Evolutionary conservation across 2,888 invertebrate genomes (phyloP), one percentile per base, ranked within the genome.

Genomic region (Napeogenes inachia): DNA sequence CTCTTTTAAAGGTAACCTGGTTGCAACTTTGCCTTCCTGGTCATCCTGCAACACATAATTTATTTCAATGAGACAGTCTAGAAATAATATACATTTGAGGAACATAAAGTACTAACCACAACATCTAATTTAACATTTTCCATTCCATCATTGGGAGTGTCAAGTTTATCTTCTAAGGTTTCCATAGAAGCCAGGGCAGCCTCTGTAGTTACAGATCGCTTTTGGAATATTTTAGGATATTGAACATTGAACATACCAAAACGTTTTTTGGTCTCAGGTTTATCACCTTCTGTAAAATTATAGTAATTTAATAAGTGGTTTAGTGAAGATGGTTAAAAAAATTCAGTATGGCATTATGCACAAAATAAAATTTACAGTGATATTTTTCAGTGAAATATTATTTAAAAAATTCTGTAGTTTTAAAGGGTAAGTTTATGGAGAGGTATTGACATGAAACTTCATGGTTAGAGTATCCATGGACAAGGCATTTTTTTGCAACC

Each of bases 121-220:
- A 50, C 12, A 70, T 94, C 94, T 64, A 94, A 80, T 77, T 94
- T 93, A 5, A 95, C 91, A 71, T 93, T 95, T 79, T 95, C 95
- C 89, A 95, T 92, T 38, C 94, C 95, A 76, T 94, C 95, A 74
- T 93, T 94, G 61, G 94, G 94, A 13, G 93, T 92, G 70, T 93
- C 92, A 60, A 93, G 91, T 70, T 94, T 93, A 72, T 96, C 96
- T 75, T 95, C 96, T 54, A 96, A 85, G 0, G 96, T 96, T 81
- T 96, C 96, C 92, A 95, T 94, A 5, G 96, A 96, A 1, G 96
- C 96, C 58, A 96, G 88, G 30, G 95, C 94, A 5, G 95, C 95
- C 70, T 93, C 93, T n/a, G 84, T 81, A 64, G 92, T 92, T 56
- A 89, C 82, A 62, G 92, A 91, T 47, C 75, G 85, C 73, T 89